A percentile compares a stretch with the other conserved stretches of the same genome.
These are phyloP conservation scores for Amazonetta brasiliensis DNA, from an alignment of 2,797 vertebrate genomes.

Conservation along the genomic window DNA sequence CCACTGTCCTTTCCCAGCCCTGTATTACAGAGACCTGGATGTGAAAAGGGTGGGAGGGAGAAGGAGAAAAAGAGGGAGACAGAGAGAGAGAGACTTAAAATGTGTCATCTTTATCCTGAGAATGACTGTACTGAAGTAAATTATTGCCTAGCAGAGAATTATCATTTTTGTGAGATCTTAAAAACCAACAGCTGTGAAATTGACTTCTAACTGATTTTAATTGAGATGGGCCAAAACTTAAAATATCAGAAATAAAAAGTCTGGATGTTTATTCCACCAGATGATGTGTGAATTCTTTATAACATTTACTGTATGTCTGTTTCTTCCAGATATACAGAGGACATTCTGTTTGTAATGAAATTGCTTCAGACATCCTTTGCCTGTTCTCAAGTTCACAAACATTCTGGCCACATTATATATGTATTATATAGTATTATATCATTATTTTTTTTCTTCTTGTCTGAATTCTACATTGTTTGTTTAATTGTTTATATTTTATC, in stretches of 20 bases:
- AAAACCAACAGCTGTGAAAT: constrained; percentile 82
- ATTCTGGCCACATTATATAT: background rate
- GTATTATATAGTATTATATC: background rate
- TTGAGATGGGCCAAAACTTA: constrained; percentile 70
- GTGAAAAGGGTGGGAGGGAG: background rate
- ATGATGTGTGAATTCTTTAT: background rate
- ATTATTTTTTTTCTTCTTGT: background rate
- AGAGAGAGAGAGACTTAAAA: constrained; percentile 16
- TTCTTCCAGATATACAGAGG: background rate
- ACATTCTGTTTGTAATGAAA: background rate
- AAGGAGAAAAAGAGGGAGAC: background rate
- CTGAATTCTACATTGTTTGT: background rate
- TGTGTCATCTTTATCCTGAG: constrained; percentile 16
- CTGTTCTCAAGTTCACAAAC: background rate
- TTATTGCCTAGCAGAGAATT: constrained; percentile 67
- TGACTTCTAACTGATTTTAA: constrained; percentile 81
- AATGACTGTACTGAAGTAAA: constrained; percentile 52
- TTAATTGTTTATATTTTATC: background rate
- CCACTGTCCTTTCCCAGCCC: background rate
- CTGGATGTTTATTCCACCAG: background rate
- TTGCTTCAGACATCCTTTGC: background rate
- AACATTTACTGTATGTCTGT: background rate
- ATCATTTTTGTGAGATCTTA: constrained; percentile 79
- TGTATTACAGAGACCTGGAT: background rate
- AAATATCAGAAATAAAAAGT: constrained; percentile 73